Conservation (phyloP, 1,140 invertebrate genomes). For the Parapsyche elsis region DNA sequence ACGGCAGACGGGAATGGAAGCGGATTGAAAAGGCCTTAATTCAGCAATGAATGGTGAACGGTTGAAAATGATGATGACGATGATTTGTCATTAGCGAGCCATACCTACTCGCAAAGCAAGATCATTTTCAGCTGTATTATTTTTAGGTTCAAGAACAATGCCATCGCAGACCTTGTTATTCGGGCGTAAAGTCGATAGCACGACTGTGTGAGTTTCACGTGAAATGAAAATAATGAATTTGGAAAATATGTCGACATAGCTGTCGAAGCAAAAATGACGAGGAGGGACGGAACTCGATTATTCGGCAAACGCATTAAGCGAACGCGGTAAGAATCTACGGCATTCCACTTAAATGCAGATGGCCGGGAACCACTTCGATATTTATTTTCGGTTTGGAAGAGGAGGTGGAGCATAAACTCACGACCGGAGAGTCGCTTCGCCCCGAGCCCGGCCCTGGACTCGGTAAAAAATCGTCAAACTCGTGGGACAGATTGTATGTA, state of each 20-base stretch:
- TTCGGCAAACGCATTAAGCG: conserved; percentile 24
- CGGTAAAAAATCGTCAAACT: conserved; percentile 25
- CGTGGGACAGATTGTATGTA: conserved; percentile 35
- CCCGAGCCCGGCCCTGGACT: neutral
- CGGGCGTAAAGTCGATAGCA: too few relatives aligned
- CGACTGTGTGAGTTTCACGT: too few relatives aligned
- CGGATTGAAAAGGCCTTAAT: too few relatives aligned
- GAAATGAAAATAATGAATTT: too few relatives aligned
- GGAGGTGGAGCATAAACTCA: neutral
- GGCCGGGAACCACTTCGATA: neutral
- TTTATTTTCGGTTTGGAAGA: neutral
- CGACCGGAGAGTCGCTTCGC: neutral
- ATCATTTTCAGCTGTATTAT: too few relatives aligned
- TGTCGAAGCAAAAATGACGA: conserved; percentile 36
- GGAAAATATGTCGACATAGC: neutral
- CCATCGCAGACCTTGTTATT: too few relatives aligned
- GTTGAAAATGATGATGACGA: too few relatives aligned
- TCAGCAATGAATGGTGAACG: too few relatives aligned
- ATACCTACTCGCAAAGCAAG: too few relatives aligned
- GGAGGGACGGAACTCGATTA: conserved; percentile 27
- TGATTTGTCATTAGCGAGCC: too few relatives aligned
- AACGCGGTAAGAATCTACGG: conserved; percentile 17
- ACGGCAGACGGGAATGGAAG: too few relatives aligned
- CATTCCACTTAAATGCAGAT: conserved; percentile 21
- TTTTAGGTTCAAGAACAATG: too few relatives aligned